A percentile compares a stretch with the other conserved stretches of the same genome.
Conservation (phyloP, 23 tunicate genomes). For the Ascidia mentula region DNA sequence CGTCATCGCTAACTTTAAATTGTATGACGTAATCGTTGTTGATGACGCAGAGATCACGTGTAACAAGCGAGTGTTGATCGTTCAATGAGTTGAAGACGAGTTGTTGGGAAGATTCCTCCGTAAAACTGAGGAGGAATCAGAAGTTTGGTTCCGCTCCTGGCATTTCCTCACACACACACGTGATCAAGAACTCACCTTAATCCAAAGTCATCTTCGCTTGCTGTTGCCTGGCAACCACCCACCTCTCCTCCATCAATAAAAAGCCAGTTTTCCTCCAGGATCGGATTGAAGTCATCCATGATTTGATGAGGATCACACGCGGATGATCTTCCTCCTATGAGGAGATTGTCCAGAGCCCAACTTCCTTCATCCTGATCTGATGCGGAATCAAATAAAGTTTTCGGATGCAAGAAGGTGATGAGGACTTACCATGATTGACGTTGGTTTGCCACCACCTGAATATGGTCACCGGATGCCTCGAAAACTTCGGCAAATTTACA, state of each 20-base stretch:
- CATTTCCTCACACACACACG: not conserved
- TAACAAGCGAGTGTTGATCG: conserved; percentile 44
- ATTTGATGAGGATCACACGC: conserved; percentile 33
- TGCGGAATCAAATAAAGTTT: not conserved
- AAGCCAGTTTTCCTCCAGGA: conserved; percentile 36
- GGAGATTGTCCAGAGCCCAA: conserved; percentile 75
- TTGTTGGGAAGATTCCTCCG: not conserved
- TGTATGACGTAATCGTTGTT: conserved; percentile 59
- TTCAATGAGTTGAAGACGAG: conserved; percentile 13
- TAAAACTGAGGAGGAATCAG: too few species aligned
- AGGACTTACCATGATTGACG: conserved; percentile 33
- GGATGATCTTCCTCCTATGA: conserved; percentile 57
- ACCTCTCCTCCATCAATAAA: conserved; percentile 27
- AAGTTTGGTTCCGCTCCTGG: not conserved
- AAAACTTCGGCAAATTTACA: conserved; percentile 19
- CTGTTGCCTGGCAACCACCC: not conserved
- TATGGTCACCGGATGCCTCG: conserved; percentile 15
- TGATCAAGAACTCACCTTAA: not conserved
- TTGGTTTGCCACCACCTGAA: conserved; percentile 57
- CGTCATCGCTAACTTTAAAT: conserved; percentile 55
- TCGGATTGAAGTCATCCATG: conserved; percentile 23
- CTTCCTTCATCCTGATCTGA: conserved; percentile 31
- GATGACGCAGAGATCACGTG: conserved; percentile 63
- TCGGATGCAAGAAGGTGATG: not conserved
- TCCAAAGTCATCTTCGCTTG: not conserved